phyloP scores from a whole-genome alignment of 2,797 vertebrate species.

The Graptemys geographica region DNA sequence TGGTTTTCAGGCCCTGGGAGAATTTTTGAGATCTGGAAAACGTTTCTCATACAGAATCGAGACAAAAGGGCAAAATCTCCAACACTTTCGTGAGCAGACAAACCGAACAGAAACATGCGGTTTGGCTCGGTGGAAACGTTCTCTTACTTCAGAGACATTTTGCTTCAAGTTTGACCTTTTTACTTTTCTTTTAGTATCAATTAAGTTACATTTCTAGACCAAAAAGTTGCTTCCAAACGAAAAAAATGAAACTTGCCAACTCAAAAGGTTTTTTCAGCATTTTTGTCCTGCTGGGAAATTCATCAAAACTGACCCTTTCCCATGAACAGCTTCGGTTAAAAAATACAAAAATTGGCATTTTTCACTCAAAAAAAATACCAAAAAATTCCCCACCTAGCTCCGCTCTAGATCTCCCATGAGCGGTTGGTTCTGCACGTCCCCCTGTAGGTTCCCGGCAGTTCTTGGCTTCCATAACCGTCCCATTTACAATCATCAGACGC shows the following conservation, averaged over 20 bases:
- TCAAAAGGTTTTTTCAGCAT: neutral
- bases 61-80: neutral
- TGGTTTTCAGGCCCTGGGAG: neutral
- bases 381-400: no score
- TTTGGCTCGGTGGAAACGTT: neutral
- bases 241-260: neutral
- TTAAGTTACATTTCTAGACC: neutral
- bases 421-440: neutral
- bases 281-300: neutral
- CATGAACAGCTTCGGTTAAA: fast-evolving
- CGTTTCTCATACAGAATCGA: neutral
- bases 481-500: neutral
- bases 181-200: neutral
- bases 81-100: neutral
- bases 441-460: neutral
- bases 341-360: neutral
- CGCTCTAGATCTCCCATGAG: no score
- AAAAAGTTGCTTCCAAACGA: neutral
- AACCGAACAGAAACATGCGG: neutral
- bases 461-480: neutral
- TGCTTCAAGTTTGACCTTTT: neutral
- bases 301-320: neutral
- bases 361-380: no score
- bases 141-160: neutral
- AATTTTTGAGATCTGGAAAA: neutral